Percentiles rank a stretch among this genome's conserved stretches.
phyloP scores from a whole-genome alignment of 2,797 vertebrate species.

The Coilia nasus region DNA sequence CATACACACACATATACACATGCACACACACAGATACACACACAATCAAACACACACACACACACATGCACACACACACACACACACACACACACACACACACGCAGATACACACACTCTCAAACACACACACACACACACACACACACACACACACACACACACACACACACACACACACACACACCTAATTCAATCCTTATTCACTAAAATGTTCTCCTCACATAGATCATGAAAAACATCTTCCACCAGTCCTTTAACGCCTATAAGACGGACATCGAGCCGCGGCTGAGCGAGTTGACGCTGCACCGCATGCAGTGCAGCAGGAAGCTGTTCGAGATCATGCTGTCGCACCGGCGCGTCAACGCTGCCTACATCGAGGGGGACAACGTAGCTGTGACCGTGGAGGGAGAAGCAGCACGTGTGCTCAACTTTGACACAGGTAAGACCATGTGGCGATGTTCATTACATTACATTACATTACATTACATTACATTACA shows the following conservation, averaged over 20 bases:
- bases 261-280: constrained; percentile 78
- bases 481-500: no score
- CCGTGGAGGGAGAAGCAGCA: constrained; percentile 78
- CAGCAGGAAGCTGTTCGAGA: constrained; percentile 79
- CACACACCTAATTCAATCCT: background rate
- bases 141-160: background rate
- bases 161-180: background rate
- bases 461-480: no score
- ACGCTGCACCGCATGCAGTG: constrained; percentile 74
- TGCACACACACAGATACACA: no score
- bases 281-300: constrained; percentile 74
- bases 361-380: constrained; percentile 76
- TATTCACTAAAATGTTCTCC: background rate
- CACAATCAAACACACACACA: background rate
- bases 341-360: constrained; percentile 74
- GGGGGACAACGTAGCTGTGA: constrained; percentile 75
- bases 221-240: constrained; percentile 78
- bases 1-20: no score
- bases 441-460: constrained; percentile 56
- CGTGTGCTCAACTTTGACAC: constrained; percentile 79
- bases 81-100: background rate
- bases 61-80: background rate
- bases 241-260: constrained; percentile 83
- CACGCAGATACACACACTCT: background rate
- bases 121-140: background rate